A percentile compares a stretch with the other conserved stretches of the same genome.
phyloP scores from a whole-genome alignment of 2,797 vertebrate species.

The Chelidonichthys spinosus region DNA sequence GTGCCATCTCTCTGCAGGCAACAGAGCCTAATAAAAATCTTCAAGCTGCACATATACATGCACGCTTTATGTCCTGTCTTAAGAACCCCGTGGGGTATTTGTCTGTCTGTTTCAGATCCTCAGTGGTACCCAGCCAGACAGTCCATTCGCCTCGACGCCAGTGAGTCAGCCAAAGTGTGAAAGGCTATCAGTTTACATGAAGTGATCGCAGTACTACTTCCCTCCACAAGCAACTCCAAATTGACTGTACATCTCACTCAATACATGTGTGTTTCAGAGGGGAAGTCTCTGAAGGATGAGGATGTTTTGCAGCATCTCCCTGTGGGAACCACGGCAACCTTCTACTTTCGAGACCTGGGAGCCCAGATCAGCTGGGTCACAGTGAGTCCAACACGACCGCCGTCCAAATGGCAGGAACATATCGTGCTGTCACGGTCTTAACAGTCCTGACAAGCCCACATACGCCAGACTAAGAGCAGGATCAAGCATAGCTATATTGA shows the following conservation, averaged over 20 bases:
- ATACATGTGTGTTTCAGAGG: slow-evolving; percentile 84
- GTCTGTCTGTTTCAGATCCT: slow-evolving; percentile 85
- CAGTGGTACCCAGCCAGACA: slow-evolving; percentile 96
- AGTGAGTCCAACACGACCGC: slow-evolving; percentile 78
- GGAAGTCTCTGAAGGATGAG: slow-evolving; percentile 94
- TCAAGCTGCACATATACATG: background rate
- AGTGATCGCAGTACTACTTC: background rate
- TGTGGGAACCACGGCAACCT: slow-evolving; percentile 94
- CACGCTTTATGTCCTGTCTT: slow-evolving; percentile 1
- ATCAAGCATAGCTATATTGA: slow-evolving; percentile 43
- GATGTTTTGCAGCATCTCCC: slow-evolving; percentile 94
- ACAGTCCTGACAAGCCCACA: slow-evolving; percentile 10
- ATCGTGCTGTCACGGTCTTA: background rate
- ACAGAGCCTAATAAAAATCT: slow-evolving; percentile 16
- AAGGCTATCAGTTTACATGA: background rate
- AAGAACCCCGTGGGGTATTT: slow-evolving; percentile 4
- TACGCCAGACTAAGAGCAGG: slow-evolving; percentile 14
- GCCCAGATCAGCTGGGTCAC: slow-evolving; percentile 99
- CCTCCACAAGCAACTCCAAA: background rate
- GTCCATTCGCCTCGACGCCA: slow-evolving; percentile 94
- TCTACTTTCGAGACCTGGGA: slow-evolving; percentile 96
- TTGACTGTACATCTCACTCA: background rate
- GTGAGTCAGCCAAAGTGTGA: slow-evolving; percentile 82
- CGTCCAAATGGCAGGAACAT: slow-evolving; percentile 1
- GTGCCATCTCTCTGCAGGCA: slow-evolving; percentile 65